Percentiles rank a stretch among this genome's conserved stretches.
Evolutionary conservation across 1,140 invertebrate species (phyloP).

Genomic region (Hylaeus volcanicus): DNA sequence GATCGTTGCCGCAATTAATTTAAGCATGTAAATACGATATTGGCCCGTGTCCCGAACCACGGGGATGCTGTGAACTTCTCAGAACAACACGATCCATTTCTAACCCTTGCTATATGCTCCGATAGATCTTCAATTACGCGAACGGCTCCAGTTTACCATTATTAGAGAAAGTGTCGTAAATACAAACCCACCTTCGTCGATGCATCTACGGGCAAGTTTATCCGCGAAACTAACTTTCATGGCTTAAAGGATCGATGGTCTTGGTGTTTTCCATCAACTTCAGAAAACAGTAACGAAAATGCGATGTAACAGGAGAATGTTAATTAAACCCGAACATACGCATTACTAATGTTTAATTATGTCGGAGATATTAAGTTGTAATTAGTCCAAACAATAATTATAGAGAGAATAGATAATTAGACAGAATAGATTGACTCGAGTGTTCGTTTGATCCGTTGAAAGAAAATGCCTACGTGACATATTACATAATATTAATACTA

Average conservation of each 20-base stretch:
- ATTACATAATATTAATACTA: no score
- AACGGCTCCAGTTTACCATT: neutral
- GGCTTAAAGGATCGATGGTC: neutral
- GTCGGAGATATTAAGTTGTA: no score
- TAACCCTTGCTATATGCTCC: neutral
- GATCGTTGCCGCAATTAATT: constrained; percentile 26
- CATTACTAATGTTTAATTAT: no score
- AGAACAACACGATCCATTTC: constrained; percentile 6
- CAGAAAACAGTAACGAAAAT: neutral
- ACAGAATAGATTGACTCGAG: no score
- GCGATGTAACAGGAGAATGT: no score
- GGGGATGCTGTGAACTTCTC: neutral
- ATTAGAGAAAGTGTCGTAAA: neutral
- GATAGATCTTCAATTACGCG: neutral
- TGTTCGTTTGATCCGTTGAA: no score
- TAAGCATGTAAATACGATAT: constrained; percentile 45
- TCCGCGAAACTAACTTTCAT: no score
- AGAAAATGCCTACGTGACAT: no score
- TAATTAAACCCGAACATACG: no score
- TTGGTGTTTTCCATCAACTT: neutral
- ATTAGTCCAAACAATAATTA: no score
- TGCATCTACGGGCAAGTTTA: neutral
- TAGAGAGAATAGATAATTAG: no score
- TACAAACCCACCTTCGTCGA: neutral
- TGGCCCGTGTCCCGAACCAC: neutral